A percentile compares a stretch with the other conserved stretches of the same genome.
phyloP scores from a whole-genome alignment of 1,140 invertebrate genomes.

The Cotesia vestalis region DNA sequence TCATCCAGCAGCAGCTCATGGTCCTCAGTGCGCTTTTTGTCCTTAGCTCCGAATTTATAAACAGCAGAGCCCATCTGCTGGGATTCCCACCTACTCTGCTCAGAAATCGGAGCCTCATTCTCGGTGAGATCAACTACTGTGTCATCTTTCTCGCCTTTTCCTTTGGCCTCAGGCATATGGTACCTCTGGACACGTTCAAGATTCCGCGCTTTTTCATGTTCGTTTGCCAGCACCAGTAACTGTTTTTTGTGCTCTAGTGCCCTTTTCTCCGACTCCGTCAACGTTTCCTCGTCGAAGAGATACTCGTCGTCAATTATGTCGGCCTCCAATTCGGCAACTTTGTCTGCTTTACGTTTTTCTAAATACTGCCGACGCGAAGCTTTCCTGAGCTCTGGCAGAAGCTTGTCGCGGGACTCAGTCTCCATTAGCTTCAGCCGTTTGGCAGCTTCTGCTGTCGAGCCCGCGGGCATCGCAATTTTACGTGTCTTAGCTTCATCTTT shows the following conservation, averaged over 20 bases:
- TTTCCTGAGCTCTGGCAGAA: slow-evolving; percentile 86
- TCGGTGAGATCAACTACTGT: slow-evolving; percentile 81
- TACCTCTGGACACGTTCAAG: slow-evolving; percentile 92
- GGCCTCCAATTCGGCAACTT: slow-evolving; percentile 93
- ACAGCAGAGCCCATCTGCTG: slow-evolving; percentile 95
- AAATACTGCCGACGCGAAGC: slow-evolving; percentile 95
- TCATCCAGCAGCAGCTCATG: slow-evolving; percentile 95
- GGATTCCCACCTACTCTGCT: slow-evolving; percentile 98
- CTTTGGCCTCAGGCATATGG: slow-evolving; percentile 85
- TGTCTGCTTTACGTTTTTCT: slow-evolving; percentile 94
- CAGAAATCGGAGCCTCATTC: slow-evolving; percentile 89
- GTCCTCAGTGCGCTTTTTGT: slow-evolving; percentile 81
- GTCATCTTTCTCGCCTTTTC: slow-evolving; percentile 57
- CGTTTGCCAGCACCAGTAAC: slow-evolving; percentile 88
- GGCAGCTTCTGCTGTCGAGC: slow-evolving; percentile 78
- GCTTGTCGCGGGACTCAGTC: slow-evolving; percentile 82
- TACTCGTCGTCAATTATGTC: slow-evolving; percentile 97
- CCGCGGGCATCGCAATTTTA: slow-evolving; percentile 76
- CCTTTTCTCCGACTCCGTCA: slow-evolving; percentile 86
- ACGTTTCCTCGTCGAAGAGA: slow-evolving; percentile 87
- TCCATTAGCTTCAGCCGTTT: slow-evolving; percentile 87
- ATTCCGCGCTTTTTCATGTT: slow-evolving; percentile 93
- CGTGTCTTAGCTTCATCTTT: slow-evolving; percentile 91
- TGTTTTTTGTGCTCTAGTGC: slow-evolving; percentile 93
- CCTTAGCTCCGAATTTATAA: slow-evolving; percentile 92